Evolutionary conservation across 92 coral and sea anemone species (phyloP), one percentile per base, ranked within the genome.

Genomic region (Epizoanthus illoricatus): DNA sequence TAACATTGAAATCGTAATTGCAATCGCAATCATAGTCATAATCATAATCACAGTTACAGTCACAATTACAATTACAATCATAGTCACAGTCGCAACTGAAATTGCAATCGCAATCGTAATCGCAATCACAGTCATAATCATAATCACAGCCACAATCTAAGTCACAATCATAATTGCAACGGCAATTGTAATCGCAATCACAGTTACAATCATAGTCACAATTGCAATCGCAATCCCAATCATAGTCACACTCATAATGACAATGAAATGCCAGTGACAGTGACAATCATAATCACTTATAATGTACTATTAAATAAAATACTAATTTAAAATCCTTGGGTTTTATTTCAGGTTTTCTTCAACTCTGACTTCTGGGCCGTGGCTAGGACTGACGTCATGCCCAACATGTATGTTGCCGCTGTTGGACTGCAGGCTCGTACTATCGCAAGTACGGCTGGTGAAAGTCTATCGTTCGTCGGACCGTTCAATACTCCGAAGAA

Each of bases 361-460:
- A 58, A 69, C 36, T 63, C 89, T 41, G 74, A 70, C 55, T 10
- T 20, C 61, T 79, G 82, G 71, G 84, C 89, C 43, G 90, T 91
- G 5, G 84, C 98, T 20, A 91, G 85, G 76, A 94, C 98, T 61
- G 98, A 94, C 90, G 94, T 92, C 81, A 94, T 94, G 98, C 96
- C 96, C 3, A 94, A 92, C 85, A 90, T 91, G 96, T 94, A 92
- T 69, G 85, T 94, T 41, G 84, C 92, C 78, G 92, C 91, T 20
- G 84, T 41, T 4, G 92, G 94, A 11, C 87, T 94, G 88, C 79
- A 88, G 85, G 94, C 98, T 36, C 89, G 87, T 12, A 88, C 92
- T 13, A 80, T 94, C 42, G 79, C 66, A 1, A 92, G 89, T 61
- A 94, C 98, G 11, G 69, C 89, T 70, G 94, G 94, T 39, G 98